These are phyloP conservation scores for Hypselothyrea guttata DNA, from an alignment of 2,888 invertebrate species.

Conservation along the genomic window DNA sequence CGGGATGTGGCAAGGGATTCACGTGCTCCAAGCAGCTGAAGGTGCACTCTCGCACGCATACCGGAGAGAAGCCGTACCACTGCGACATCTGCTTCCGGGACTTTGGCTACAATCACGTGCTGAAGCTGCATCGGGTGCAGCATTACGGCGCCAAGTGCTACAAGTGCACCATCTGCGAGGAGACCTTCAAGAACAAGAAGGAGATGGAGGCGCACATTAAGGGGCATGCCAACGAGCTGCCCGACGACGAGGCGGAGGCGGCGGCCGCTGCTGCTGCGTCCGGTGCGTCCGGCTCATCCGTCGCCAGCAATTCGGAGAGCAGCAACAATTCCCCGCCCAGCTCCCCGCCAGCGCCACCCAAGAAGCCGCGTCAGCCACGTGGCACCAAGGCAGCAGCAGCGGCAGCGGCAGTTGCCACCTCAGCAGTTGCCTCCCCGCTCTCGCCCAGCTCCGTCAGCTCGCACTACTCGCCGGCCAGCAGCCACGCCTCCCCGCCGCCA, in stretches of 20 bases:
- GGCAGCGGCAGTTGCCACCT: conserved; percentile 4
- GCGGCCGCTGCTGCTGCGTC: conserved; percentile 57
- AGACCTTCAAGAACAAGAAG: conserved; percentile 94
- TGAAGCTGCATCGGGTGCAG: conserved; percentile 93
- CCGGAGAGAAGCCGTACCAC: conserved; percentile 94
- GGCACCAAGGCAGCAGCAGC: conserved; percentile 28
- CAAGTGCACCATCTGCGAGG: conserved; percentile 95
- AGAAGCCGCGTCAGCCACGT: conserved; percentile 59
- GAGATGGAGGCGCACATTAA: conserved; percentile 95
- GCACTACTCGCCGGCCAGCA: conserved; percentile 63
- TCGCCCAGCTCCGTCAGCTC: conserved; percentile 75
- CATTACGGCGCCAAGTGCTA: conserved; percentile 96
- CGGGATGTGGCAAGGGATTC: conserved; percentile 94
- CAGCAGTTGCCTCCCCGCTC: conserved; percentile 38
- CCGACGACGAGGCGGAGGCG: conserved; percentile 83
- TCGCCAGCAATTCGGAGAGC: conserved; percentile 58
- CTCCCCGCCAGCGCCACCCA: conserved; percentile 60
- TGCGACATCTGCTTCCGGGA: conserved; percentile 95
- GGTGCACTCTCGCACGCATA: conserved; percentile 95
- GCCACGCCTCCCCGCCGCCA: conserved; percentile 60
- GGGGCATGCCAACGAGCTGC: conserved; percentile 86
- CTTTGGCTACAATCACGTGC: conserved; percentile 95
- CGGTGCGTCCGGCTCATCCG: conserved; percentile 34
- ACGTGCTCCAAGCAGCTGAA: conserved; percentile 96
- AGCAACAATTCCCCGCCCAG: conserved; percentile 71